These are phyloP conservation scores for Habroteleia sp. DNA, from an alignment of 2,888 invertebrate species.

Conservation along the genomic window DNA sequence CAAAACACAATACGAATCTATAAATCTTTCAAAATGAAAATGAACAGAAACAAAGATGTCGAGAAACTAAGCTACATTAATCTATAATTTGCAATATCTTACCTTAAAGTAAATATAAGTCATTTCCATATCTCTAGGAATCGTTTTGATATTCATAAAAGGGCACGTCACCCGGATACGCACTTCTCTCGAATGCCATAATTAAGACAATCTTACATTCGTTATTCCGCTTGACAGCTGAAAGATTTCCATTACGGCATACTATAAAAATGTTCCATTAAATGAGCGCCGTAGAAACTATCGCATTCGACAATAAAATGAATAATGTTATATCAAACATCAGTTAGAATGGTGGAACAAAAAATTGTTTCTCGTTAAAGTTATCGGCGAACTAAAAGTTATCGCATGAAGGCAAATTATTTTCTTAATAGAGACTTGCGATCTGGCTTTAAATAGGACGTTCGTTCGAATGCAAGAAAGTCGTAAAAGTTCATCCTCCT, in stretches of 20 bases:
- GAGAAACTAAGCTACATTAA: no score
- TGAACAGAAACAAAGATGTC: no score
- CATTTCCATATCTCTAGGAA: no score
- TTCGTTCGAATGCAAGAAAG: slow-evolving; percentile 19
- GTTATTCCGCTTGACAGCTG: no score
- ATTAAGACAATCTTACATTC: no score
- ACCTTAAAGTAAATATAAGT: no score
- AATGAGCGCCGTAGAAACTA: neutral
- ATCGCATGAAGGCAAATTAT: slow-evolving; percentile 22
- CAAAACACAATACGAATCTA: no score
- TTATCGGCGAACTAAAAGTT: slow-evolving; percentile 17
- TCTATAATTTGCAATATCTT: no score
- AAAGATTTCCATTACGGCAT: neutral
- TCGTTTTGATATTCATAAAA: no score
- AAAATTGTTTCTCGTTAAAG: slow-evolving; percentile 6
- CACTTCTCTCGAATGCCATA: no score
- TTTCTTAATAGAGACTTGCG: slow-evolving; percentile 32
- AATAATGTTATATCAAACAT: no score
- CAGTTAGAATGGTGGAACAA: slow-evolving; percentile 5
- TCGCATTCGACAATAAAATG: neutral
- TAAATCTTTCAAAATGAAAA: no score
- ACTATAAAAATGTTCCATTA: slow-evolving; percentile 1
- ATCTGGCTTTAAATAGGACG: slow-evolving; percentile 21
- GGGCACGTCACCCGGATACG: neutral
- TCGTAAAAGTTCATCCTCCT: slow-evolving; percentile 31